Evolutionary conservation across 1,140 invertebrate species (phyloP).

Genomic region (Conus betulinus): DNA sequence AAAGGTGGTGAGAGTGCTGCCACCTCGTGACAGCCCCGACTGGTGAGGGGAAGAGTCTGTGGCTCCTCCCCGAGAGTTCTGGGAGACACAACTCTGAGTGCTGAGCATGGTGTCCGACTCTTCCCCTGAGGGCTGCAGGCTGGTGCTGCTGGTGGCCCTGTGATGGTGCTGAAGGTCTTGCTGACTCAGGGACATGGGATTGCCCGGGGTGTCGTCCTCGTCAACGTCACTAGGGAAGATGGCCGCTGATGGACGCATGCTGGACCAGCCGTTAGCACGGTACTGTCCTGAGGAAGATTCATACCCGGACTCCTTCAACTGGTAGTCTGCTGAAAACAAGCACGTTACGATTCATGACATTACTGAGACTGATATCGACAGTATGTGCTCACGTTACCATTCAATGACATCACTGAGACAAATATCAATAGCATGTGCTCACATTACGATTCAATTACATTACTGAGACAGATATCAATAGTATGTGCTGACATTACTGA

Average conservation of each 20-base stretch:
- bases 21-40: background rate
- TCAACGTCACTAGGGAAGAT: conserved; percentile 69
- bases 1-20: conserved; percentile 61
- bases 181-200: conserved; percentile 51
- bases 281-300: conserved; percentile 70
- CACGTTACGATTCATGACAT: background rate
- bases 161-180: conserved; percentile 43
- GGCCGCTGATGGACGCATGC: conserved; percentile 53
- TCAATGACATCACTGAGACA: background rate
- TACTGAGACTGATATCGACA: background rate
- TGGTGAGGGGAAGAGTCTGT: background rate
- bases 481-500: background rate
- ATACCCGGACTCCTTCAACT: conserved; percentile 69
- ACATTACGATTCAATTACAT: background rate
- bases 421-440: background rate
- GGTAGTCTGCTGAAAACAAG: conserved; percentile 54
- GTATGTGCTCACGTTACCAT: background rate
- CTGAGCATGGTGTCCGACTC: conserved; percentile 66
- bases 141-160: conserved; percentile 58
- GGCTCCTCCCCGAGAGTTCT: conserved; percentile 45
- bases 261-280: conserved; percentile 47
- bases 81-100: conserved; percentile 65
- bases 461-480: background rate
- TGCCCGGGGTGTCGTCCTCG: conserved; percentile 58
- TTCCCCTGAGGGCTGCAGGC: conserved; percentile 67